Evolutionary conservation across 1,140 invertebrate genomes (phyloP).

Genomic region (Lepidostoma basale): DNA sequence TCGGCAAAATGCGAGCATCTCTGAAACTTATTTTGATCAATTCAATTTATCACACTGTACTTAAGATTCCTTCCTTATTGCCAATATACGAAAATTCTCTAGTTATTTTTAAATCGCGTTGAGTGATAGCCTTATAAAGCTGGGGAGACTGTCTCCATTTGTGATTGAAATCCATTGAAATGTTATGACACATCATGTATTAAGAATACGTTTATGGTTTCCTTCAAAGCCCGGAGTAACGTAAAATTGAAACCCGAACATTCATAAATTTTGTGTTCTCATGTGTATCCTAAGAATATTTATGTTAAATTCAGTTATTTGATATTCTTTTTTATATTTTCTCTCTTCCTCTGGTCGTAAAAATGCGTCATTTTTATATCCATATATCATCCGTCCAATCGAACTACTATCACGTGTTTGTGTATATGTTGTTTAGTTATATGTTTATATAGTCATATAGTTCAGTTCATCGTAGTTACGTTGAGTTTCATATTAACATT

Average conservation of each 20-base stretch:
- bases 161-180: slow-evolving; percentile 31
- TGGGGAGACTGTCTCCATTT: slow-evolving; percentile 14
- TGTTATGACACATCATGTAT: slow-evolving; percentile 27
- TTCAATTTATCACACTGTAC: background rate
- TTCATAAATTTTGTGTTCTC: slow-evolving; percentile 29
- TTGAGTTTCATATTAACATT: too few species aligned
- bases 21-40: slow-evolving; percentile 6
- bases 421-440: too few species aligned
- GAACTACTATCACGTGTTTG: too few species aligned
- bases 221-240: slow-evolving; percentile 1
- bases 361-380: slow-evolving; percentile 8
- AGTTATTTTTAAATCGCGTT: background rate
- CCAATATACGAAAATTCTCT: background rate
- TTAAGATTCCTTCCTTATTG: background rate
- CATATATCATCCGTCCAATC: too few species aligned
- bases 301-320: slow-evolving; percentile 16
- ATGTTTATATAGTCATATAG: too few species aligned
- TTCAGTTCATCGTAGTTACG: too few species aligned
- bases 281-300: slow-evolving; percentile 18
- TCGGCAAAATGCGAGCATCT: too few species aligned
- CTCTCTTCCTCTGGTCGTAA: background rate
- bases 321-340: slow-evolving; percentile 13
- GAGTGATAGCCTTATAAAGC: slow-evolving; percentile 20
- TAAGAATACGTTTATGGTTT: slow-evolving; percentile 26
- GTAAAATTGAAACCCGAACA: slow-evolving; percentile 28